Percentiles rank a stretch among this genome's conserved stretches.
These are phyloP conservation scores for Drosophila pseudoananassae DNA, from an alignment of 1,140 invertebrate species.

Conservation along the genomic window DNA sequence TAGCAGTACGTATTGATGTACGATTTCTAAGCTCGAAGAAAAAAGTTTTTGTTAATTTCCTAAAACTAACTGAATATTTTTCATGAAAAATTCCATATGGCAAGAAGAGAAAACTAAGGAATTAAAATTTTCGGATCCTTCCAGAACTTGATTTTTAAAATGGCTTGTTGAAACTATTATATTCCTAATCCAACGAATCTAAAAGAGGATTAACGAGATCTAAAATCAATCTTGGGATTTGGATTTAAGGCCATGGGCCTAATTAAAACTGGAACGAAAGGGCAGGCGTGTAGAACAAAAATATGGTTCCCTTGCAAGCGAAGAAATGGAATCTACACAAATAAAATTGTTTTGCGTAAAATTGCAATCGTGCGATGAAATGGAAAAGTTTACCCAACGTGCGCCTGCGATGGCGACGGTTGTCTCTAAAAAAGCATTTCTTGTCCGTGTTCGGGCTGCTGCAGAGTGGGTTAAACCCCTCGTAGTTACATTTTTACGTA, in stretches of 20 bases:
- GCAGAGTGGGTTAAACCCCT: conserved; percentile 3
- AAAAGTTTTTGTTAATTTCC: too few species aligned
- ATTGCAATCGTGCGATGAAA: conserved; percentile 72
- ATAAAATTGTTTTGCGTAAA: conserved; percentile 81
- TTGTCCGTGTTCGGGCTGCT: conserved; percentile 16
- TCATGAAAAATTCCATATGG: too few species aligned
- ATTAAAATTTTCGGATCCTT: too few species aligned
- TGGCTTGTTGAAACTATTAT: too few species aligned
- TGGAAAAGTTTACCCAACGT: conserved; percentile 78
- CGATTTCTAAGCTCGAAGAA: too few species aligned
- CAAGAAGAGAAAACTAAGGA: too few species aligned
- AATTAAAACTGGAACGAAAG: neutral
- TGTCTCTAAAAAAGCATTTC: conserved; percentile 36
- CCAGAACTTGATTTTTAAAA: too few species aligned
- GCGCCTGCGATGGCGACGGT: conserved; percentile 40
- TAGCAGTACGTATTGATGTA: too few species aligned
- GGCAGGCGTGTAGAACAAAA: neutral
- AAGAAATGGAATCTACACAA: conserved; percentile 58
- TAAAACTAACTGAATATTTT: too few species aligned
- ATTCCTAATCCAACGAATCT: too few species aligned
- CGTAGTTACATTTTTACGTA: conserved; percentile 33
- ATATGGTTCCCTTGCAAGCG: neutral
- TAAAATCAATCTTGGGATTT: neutral
- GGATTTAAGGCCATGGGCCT: neutral
- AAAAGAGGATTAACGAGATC: neutral